A percentile compares a stretch with the other conserved stretches of the same genome.
Evolutionary conservation across 2,113 vertebrate genomes (phyloP).

Genomic region (Osmerus mordax): DNA sequence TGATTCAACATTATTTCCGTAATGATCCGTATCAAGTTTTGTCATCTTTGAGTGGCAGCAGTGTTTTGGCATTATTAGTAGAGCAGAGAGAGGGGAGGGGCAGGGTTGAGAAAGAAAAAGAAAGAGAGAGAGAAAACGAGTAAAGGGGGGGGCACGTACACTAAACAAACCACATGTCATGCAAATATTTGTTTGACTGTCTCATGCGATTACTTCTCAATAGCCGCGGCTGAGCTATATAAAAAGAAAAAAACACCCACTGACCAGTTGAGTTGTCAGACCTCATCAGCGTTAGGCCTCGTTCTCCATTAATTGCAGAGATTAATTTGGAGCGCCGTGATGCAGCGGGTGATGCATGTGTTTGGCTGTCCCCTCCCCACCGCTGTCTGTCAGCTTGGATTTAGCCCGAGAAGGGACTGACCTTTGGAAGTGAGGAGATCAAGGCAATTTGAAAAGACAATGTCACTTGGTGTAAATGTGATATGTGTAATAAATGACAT

Average conservation of each 20-base stretch:
- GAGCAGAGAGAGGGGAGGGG: background rate
- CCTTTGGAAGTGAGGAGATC: conserved; percentile 99
- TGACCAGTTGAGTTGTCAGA: conserved; percentile 76
- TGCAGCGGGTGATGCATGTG: conserved; percentile 85
- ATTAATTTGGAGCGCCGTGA: conserved; percentile 93
- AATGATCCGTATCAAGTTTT: conserved; percentile 73
- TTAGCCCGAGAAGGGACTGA: conserved; percentile 93
- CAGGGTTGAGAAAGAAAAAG: background rate
- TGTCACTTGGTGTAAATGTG: conserved; percentile 98
- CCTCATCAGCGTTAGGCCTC: conserved; percentile 82
- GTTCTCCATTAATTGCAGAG: conserved; percentile 94
- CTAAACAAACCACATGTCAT: conserved; percentile 37
- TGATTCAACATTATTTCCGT: conserved; percentile 75
- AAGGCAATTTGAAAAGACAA: conserved; percentile 98
- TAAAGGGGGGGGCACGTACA: background rate
- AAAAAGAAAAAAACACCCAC: conserved; percentile 61
- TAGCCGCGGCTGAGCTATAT: conserved; percentile 43
- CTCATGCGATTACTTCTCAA: conserved; percentile 59
- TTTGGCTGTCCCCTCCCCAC: conserved; percentile 86
- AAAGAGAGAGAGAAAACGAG: background rate
- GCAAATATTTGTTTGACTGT: conserved; percentile 67
- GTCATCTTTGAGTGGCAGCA: conserved; percentile 63
- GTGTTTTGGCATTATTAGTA: conserved; percentile 27
- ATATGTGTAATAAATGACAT: conserved; percentile 79
- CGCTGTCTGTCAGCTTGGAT: conserved; percentile 97